Evolutionary conservation across 92 coral and sea anemone species (phyloP).

Genomic region (Zoanthus gigantus): DNA sequence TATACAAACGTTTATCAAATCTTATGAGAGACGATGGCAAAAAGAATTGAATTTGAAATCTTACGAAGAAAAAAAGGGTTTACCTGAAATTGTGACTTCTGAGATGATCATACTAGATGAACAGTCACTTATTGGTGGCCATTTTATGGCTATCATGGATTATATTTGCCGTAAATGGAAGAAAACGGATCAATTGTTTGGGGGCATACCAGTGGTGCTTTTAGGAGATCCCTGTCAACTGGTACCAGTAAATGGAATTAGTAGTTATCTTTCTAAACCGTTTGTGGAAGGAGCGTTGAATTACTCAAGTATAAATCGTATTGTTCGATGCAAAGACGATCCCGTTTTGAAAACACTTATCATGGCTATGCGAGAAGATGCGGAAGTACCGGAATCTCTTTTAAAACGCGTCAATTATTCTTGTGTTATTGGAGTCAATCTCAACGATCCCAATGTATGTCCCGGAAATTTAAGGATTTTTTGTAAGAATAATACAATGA

Average conservation of each 20-base stretch:
- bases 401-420: not conserved
- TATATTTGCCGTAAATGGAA: not conserved
- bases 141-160: not conserved
- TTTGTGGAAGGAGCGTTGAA: not conserved
- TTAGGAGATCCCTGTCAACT: conserved; percentile 6
- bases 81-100: not conserved
- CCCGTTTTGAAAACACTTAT: not conserved
- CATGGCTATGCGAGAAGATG: not conserved
- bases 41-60: not conserved
- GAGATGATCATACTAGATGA: not conserved
- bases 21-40: not conserved
- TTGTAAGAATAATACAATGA: not conserved
- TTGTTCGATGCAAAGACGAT: conserved; percentile 5
- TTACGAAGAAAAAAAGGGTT: not conserved
- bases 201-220: not conserved
- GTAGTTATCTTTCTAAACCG: not conserved
- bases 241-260: conserved; percentile 5
- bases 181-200: not conserved
- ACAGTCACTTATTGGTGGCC: not conserved
- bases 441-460: not conserved
- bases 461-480: not conserved
- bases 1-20: no score
- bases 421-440: not conserved
- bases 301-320: not conserved
- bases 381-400: not conserved